These are phyloP conservation scores for Manis crassicaudata DNA, from an alignment of 2,797 vertebrate species.

Conservation along the genomic window DNA sequence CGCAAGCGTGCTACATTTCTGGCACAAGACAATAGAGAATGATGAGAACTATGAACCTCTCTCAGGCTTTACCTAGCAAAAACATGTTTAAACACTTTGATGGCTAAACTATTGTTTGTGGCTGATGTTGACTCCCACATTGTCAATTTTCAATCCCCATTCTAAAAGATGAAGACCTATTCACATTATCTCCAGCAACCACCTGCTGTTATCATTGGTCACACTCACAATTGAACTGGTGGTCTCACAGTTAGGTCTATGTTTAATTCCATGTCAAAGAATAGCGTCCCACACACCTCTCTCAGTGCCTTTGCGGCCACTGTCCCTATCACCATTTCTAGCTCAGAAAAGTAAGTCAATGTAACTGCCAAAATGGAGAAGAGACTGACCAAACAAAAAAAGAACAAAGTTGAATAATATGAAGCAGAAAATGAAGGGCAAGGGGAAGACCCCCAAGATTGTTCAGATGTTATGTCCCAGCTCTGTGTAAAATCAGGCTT, in stretches of 20 bases:
- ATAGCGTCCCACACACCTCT: neutral
- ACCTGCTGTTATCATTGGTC: neutral
- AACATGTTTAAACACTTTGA: neutral
- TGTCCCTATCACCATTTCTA: neutral
- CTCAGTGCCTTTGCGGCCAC: neutral
- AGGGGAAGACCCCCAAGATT: neutral
- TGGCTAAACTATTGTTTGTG: neutral
- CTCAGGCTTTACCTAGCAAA: neutral
- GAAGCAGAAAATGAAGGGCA: neutral
- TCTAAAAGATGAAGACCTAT: neutral
- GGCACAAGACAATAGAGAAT: neutral
- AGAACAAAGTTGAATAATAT: neutral
- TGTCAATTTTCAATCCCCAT: neutral
- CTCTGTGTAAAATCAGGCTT: neutral
- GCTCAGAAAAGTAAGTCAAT: neutral
- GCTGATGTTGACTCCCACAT: neutral
- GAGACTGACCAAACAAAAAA: neutral
- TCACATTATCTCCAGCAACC: neutral
- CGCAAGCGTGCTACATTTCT: neutral
- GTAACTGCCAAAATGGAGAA: neutral
- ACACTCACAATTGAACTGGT: neutral
- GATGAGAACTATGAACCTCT: neutral
- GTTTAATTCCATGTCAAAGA: neutral
- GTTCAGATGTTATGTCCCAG: neutral
- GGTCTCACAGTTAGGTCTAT: neutral